These are phyloP conservation scores for Epiblema foenella DNA, from an alignment of 2,888 invertebrate genomes.

Conservation along the genomic window DNA sequence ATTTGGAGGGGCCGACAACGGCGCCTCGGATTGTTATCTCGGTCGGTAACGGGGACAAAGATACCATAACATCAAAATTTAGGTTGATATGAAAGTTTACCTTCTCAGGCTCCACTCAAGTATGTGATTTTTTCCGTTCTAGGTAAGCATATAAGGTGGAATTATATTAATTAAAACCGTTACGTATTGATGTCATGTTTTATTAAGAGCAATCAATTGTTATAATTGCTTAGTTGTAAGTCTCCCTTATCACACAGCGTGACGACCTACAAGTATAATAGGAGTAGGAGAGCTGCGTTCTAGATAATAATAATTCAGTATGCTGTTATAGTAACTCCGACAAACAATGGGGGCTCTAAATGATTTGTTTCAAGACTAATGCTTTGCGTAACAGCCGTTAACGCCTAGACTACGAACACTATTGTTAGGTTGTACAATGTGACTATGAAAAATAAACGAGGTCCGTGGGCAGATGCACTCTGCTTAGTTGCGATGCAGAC, in stretches of 20 bases:
- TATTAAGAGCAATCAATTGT: slow-evolving; percentile 36
- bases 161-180: slow-evolving; percentile 21
- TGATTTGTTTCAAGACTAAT: not conserved
- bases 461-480: slow-evolving; percentile 34
- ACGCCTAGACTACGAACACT: not conserved
- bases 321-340: slow-evolving; percentile 2
- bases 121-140: slow-evolving; percentile 48
- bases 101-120: slow-evolving; percentile 55
- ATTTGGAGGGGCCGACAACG: slow-evolving; percentile 62
- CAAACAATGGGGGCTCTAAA: slow-evolving; percentile 7
- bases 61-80: slow-evolving; percentile 77
- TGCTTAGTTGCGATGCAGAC: slow-evolving; percentile 52
- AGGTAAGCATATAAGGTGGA: slow-evolving; percentile 19
- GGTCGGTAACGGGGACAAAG: slow-evolving; percentile 69
- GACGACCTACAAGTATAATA: slow-evolving; percentile 31
- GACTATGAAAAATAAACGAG: slow-evolving; percentile 9
- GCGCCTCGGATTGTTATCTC: slow-evolving; percentile 73
- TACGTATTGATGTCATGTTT: slow-evolving; percentile 33
- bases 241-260: slow-evolving; percentile 38
- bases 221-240: slow-evolving; percentile 34
- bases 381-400: not conserved
- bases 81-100: slow-evolving; percentile 66
- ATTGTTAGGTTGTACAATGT: not conserved
- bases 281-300: slow-evolving; percentile 25
- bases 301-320: slow-evolving; percentile 17